Percentiles rank a stretch among this genome's conserved stretches.
Evolutionary conservation across 2,113 vertebrate species (phyloP).

Genomic region (Calyptommatus sinebrachiatus): DNA sequence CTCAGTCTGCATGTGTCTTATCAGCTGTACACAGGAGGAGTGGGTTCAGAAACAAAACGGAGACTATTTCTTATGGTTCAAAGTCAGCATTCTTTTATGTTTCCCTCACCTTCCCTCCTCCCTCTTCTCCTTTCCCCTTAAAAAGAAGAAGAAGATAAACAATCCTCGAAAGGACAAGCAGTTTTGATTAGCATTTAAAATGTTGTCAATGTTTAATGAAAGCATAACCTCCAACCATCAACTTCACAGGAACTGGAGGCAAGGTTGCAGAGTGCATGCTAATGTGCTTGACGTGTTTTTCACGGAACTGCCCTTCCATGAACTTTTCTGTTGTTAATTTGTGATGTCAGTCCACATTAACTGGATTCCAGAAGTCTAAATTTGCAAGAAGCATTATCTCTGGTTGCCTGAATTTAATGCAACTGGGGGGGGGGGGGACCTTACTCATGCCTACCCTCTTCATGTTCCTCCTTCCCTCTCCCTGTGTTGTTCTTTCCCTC

Average conservation of each 20-base stretch:
- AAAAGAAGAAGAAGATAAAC: conserved; percentile 60
- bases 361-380: conserved; percentile 59
- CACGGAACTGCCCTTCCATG: conserved; percentile 65
- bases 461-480: too few relatives aligned
- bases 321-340: conserved; percentile 75
- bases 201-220: conserved; percentile 80
- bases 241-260: conserved; percentile 68
- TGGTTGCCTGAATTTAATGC: too few relatives aligned
- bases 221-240: conserved; percentile 73
- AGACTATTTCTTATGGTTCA: conserved; percentile 64
- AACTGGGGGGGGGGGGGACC: too few relatives aligned
- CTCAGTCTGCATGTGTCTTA: conserved; percentile 64
- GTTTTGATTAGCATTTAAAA: conserved; percentile 80
- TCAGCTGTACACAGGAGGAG: conserved; percentile 60
- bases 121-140: neutral
- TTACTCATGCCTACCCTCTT: too few relatives aligned
- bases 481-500: too few relatives aligned
- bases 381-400: conserved; percentile 37
- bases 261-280: conserved; percentile 67
- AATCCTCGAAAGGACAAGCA: conserved; percentile 70
- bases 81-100: conserved; percentile 56
- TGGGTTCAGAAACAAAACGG: conserved; percentile 24
- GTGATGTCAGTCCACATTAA: conserved; percentile 71
- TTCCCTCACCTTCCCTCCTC: conserved; percentile 19
- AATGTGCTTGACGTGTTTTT: conserved; percentile 68